Evolutionary conservation across 2,888 invertebrate species (phyloP).

Genomic region (Teleogryllus oceanicus): DNA sequence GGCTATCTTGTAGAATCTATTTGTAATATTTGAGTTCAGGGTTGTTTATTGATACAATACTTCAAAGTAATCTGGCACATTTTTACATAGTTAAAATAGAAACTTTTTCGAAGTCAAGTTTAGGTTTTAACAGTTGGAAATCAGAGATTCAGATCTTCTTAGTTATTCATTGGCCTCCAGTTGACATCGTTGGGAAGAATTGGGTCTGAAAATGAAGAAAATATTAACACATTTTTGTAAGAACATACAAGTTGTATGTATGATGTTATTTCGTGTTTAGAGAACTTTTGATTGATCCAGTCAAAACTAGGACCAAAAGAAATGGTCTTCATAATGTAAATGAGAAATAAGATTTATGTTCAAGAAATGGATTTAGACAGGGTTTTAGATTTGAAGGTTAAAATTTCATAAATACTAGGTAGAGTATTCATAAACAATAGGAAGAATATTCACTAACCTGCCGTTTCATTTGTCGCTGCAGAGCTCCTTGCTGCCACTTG

Average conservation of each 20-base stretch:
- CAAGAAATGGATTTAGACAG: too few species aligned
- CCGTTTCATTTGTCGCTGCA: slow-evolving; percentile 7
- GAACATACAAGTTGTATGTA: too few species aligned
- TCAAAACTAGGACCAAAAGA: too few species aligned
- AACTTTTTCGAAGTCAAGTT: not conserved
- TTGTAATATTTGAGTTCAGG: not conserved
- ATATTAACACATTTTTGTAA: too few species aligned
- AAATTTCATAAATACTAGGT: too few species aligned
- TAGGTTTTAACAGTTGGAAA: not conserved
- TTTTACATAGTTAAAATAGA: not conserved
- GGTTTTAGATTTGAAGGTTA: too few species aligned
- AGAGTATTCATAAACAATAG: too few species aligned
- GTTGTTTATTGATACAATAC: not conserved
- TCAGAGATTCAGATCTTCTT: not conserved
- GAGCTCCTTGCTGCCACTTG: slow-evolving; percentile 33
- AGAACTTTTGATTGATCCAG: too few species aligned
- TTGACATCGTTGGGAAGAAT: slow-evolving; percentile 6
- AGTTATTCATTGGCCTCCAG: slow-evolving; percentile 8
- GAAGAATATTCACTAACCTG: not conserved
- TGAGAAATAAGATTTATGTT: too few species aligned
- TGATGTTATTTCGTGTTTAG: too few species aligned
- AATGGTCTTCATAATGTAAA: too few species aligned
- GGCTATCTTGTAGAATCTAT: too few species aligned
- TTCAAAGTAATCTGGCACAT: not conserved
- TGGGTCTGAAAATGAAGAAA: not conserved